These are phyloP conservation scores for Cynopterus sphinx DNA, from an alignment of 2,797 vertebrate species.

Conservation along the genomic window DNA sequence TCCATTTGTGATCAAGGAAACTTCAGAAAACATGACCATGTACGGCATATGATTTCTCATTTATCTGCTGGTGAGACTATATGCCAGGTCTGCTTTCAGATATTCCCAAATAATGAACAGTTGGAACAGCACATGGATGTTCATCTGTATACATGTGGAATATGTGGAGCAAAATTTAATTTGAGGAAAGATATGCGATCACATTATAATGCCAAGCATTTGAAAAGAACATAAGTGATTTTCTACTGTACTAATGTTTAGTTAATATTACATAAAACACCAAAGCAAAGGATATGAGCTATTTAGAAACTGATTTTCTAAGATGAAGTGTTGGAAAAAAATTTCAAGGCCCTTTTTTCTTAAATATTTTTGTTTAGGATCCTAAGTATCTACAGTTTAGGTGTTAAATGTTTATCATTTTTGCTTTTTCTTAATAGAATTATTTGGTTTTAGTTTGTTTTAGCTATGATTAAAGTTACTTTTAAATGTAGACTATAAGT, in stretches of 20 bases:
- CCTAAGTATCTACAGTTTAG: conserved; percentile 86
- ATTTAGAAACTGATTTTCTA: conserved; percentile 81
- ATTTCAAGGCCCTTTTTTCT: conserved; percentile 83
- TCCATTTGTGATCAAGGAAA: conserved; percentile 99
- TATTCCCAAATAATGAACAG: conserved; percentile 95
- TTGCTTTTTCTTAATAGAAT: conserved; percentile 86
- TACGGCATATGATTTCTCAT: conserved; percentile 99
- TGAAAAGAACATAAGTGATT: conserved; percentile 88
- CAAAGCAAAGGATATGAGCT: conserved; percentile 87
- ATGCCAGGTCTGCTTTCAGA: conserved; percentile 99
- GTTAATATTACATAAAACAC: conserved; percentile 85
- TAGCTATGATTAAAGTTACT: conserved; percentile 86
- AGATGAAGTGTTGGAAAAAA: conserved; percentile 76
- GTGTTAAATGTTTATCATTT: conserved; percentile 86
- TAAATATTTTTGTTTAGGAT: conserved; percentile 86
- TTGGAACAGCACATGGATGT: conserved; percentile 99
- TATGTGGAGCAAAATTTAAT: conserved; percentile 99
- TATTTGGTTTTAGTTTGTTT: conserved; percentile 87
- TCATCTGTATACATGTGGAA: conserved; percentile 98
- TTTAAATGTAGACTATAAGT: conserved; percentile 87
- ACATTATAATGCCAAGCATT: conserved; percentile 98
- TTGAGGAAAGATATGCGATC: conserved; percentile 99
- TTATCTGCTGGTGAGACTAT: conserved; percentile 97
- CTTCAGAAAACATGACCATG: conserved; percentile 99
- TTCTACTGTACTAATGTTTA: conserved; percentile 81